These are phyloP conservation scores for Scaptomyza hsui DNA, from an alignment of 1,140 invertebrate genomes.

Conservation along the genomic window DNA sequence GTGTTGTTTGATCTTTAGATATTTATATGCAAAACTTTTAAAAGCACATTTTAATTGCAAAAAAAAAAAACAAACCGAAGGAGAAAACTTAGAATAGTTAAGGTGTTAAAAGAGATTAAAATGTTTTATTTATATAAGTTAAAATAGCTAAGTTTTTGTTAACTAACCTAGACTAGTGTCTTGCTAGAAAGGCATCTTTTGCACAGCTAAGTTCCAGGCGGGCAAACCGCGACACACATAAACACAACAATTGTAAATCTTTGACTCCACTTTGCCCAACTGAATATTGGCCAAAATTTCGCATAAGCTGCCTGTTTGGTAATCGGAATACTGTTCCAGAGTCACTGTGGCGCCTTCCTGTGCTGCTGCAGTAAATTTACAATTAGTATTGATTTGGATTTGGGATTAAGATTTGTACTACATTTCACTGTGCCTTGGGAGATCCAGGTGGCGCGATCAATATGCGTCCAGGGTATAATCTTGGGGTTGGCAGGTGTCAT, in stretches of 20 bases:
- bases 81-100: no score
- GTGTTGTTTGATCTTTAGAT: slow-evolving; percentile 17
- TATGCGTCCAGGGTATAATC: slow-evolving; percentile 67
- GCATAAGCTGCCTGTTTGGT: slow-evolving; percentile 68
- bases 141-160: no score
- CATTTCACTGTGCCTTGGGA: slow-evolving; percentile 67
- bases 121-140: no score
- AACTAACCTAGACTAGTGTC: not conserved
- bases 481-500: slow-evolving; percentile 47
- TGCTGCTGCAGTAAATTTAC: slow-evolving; percentile 4
- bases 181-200: slow-evolving; percentile 54
- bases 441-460: slow-evolving; percentile 61
- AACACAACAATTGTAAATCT: slow-evolving; percentile 67
- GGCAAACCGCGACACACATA: slow-evolving; percentile 76
- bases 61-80: no score
- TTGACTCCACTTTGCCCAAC: slow-evolving; percentile 55
- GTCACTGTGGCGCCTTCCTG: slow-evolving; percentile 4
- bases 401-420: not conserved
- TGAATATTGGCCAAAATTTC: slow-evolving; percentile 63
- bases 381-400: not conserved
- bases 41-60: slow-evolving; percentile 15
- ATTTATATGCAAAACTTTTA: slow-evolving; percentile 23
- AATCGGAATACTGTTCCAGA: slow-evolving; percentile 33
- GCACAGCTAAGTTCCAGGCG: slow-evolving; percentile 72
- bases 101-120: no score